Evolutionary conservation across 2,888 invertebrate species (phyloP), one percentile per base, ranked within the genome.

Genomic region (Griposia aprilina): DNA sequence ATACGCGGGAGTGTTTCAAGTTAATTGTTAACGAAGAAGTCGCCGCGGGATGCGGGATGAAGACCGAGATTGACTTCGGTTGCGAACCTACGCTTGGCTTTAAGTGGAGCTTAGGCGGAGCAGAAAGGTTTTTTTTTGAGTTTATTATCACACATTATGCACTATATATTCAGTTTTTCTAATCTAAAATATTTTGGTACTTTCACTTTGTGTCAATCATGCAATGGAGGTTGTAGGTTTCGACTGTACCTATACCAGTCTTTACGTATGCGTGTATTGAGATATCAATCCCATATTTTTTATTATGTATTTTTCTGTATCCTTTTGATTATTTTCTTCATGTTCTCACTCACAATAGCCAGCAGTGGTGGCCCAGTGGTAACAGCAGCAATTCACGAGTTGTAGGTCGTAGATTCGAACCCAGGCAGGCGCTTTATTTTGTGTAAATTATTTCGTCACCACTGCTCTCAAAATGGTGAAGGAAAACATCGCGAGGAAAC

Each of bases 1-100:
- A 45, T 66, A 45, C 57, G 62, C 63, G 74, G 69, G 82, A 62
- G 75, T 52, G 74, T 59, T 76, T 52, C 62, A 62, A 78, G 72
- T 81, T 65, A 80, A 76, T 76, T 83, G 83, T 78, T 85, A 63
- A 83, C 70, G 72, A 76, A 81, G 57, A 76, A 74, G 74, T 62
- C 72, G 8, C 72, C 72, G 62, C 65, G 76, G 36, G 36, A 73
- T 66, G 57, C 10, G 71, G 36, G 67, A 60, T 52, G 80, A 36
- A 72, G 17, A 55, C 63, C 26, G 60, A 81, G 86, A 76, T 70
- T 81, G 85, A 69, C 60, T 75, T 69, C 6, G 50, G 75, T 80
- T 50, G 52, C 36, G 23, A 59, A 36, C 23, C 13, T 63, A 63
- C 60, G 45, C 17, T 41, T 80, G 30, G 62, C 45, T 82, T 66